Percentiles rank a stretch among this genome's conserved stretches.
These are phyloP conservation scores for Halisarca cf. caerulea DNA, from an alignment of 37 sponge, comb jelly and placozoan species.

Conservation along the genomic window DNA sequence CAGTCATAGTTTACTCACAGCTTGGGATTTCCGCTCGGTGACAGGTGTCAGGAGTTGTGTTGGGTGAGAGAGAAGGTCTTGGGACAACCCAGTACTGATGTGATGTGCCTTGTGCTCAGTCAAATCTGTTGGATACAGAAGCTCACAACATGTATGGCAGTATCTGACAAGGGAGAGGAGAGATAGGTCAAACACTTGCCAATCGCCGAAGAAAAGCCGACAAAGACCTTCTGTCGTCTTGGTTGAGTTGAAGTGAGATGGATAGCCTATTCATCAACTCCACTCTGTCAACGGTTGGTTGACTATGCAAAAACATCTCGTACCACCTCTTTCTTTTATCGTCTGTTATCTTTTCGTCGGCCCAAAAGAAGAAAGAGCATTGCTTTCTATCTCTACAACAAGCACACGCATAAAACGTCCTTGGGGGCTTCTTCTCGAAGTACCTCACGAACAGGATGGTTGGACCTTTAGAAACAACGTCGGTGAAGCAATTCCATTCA, in stretches of 20 bases:
- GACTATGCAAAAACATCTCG: slow-evolving; percentile 32
- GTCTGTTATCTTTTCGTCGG: slow-evolving; percentile 51
- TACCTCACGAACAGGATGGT: slow-evolving; percentile 84
- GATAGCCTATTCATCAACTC: not conserved
- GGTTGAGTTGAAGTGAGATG: too few relatives aligned
- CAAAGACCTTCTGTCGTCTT: too few relatives aligned
- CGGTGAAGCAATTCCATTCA: too few relatives aligned
- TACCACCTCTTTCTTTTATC: slow-evolving; percentile 60
- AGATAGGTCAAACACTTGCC: too few relatives aligned
- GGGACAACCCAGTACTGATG: slow-evolving; percentile 11
- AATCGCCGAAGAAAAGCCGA: too few relatives aligned
- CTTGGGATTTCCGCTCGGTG: slow-evolving; percentile 56
- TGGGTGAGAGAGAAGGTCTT: slow-evolving; percentile 30
- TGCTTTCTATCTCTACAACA: slow-evolving; percentile 75
- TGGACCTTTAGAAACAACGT: slow-evolving; percentile 64
- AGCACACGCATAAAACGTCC: slow-evolving; percentile 90
- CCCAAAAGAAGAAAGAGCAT: slow-evolving; percentile 90
- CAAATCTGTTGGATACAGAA: not conserved
- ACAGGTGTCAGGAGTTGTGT: slow-evolving; percentile 45
- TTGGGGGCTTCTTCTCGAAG: slow-evolving; percentile 61
- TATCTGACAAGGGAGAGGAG: not conserved
- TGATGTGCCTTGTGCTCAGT: slow-evolving; percentile 28
- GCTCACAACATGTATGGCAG: not conserved
- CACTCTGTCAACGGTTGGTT: slow-evolving; percentile 16
- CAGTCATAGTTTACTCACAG: slow-evolving; percentile 42